A percentile compares a stretch with the other conserved stretches of the same genome.
These are phyloP conservation scores for Latrodectus hesperus DNA, from an alignment of 2,888 invertebrate species.

Conservation along the genomic window DNA sequence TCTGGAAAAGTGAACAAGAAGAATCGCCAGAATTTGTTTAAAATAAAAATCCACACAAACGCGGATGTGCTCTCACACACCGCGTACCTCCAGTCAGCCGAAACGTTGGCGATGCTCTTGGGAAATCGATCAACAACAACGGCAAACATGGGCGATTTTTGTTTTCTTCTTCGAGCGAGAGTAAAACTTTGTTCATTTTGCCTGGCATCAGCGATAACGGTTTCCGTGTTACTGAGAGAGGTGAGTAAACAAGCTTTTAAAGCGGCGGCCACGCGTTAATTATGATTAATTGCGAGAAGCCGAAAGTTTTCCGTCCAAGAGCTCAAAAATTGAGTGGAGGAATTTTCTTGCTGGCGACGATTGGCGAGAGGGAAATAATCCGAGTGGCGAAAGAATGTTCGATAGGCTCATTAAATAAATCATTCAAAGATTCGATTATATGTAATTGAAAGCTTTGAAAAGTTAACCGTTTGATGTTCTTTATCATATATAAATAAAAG, in stretches of 20 bases:
- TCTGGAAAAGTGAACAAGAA: background rate
- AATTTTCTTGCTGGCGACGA: background rate
- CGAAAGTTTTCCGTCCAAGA: background rate
- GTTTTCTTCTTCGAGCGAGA: conserved; percentile 19
- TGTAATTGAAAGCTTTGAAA: too few relatives aligned
- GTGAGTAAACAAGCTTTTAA: conserved; percentile 57
- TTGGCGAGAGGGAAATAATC: conserved; percentile 15
- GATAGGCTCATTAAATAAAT: too few relatives aligned
- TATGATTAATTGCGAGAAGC: conserved; percentile 59
- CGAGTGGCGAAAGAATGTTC: too few relatives aligned
- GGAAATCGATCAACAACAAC: conserved; percentile 51
- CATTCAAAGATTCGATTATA: too few relatives aligned
- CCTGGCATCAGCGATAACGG: conserved; percentile 54
- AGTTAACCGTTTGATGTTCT: too few relatives aligned
- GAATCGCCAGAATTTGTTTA: background rate
- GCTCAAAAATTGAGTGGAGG: conserved; percentile 11
- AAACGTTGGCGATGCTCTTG: background rate
- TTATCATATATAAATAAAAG: too few relatives aligned
- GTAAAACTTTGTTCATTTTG: conserved; percentile 53
- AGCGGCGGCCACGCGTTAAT: conserved; percentile 42
- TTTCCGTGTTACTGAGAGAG: conserved; percentile 28
- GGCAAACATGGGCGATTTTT: conserved; percentile 40
- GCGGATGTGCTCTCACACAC: background rate
- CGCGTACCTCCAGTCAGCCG: background rate
- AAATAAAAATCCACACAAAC: background rate